phyloP scores from a whole-genome alignment of 2,113 vertebrate genomes.

The Oreocharis arfaki region DNA sequence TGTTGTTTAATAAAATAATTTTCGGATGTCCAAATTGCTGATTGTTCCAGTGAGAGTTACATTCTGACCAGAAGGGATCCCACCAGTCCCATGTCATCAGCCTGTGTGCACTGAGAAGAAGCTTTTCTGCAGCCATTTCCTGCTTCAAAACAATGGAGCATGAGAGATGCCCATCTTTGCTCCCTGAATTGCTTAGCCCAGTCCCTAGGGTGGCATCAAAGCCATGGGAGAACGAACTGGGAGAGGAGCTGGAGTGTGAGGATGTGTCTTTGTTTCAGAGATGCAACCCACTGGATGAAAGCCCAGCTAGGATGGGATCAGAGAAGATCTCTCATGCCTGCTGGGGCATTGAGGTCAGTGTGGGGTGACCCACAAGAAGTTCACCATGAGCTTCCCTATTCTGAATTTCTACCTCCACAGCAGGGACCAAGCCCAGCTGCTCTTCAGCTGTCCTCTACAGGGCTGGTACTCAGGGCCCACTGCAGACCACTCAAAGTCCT shows the following conservation, averaged over 20 bases:
- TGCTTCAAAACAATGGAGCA: conserved; percentile 22
- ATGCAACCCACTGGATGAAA: background rate
- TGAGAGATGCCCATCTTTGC: background rate
- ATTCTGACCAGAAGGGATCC: conserved; percentile 46
- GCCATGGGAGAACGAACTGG: background rate
- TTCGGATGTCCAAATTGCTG: conserved; percentile 45
- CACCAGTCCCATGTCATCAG: conserved; percentile 16
- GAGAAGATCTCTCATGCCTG: background rate
- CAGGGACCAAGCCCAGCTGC: background rate
- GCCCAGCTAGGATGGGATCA: background rate
- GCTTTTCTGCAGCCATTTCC: conserved; percentile 7
- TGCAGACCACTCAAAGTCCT: background rate
- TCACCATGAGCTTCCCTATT: background rate
- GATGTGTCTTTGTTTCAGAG: background rate
- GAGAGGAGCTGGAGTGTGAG: background rate
- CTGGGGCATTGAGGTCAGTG: background rate
- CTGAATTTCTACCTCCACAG: background rate
- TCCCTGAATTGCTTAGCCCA: background rate
- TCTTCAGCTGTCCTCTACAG: background rate
- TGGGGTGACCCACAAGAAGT: background rate
- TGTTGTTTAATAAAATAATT: conserved; percentile 51
- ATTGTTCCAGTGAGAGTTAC: conserved; percentile 38
- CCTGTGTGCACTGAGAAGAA: background rate
- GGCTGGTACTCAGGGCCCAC: background rate
- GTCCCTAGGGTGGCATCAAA: background rate